Evolutionary conservation across 2,113 vertebrate genomes (phyloP).

Genomic region (Neofelis nebulosa): DNA sequence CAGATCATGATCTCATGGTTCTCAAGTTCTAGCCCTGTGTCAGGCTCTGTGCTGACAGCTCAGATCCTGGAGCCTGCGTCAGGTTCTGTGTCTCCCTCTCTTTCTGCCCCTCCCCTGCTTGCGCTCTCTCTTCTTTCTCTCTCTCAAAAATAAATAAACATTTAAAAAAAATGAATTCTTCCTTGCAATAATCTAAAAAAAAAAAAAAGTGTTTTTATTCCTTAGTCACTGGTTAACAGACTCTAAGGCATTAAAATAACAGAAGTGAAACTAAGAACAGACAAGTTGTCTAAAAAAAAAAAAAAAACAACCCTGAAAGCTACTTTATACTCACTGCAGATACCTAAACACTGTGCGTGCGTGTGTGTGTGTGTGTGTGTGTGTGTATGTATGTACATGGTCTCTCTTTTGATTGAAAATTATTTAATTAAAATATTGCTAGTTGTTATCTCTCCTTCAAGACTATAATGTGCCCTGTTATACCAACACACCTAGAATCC

Average conservation of each 20-base stretch:
- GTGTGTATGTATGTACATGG: not conserved
- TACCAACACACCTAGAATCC: not conserved
- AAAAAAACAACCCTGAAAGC: not conserved
- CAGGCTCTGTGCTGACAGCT: no score
- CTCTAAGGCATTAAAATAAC: not conserved
- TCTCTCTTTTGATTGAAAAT: not conserved
- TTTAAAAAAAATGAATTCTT: no score
- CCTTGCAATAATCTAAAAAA: no score
- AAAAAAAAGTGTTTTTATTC: conserved; percentile 24
- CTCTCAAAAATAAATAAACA: no score
- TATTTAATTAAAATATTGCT: not conserved
- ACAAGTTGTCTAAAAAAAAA: not conserved
- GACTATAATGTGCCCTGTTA: not conserved
- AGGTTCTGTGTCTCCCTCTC: no score
- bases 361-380: not conserved
- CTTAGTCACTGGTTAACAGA: conserved; percentile 24
- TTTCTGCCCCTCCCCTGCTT: no score
- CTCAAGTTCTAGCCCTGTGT: no score
- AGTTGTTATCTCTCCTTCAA: not conserved
- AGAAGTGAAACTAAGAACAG: conserved; percentile 21
- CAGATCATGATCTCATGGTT: no score
- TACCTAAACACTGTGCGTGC: no score
- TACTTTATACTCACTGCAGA: not conserved
- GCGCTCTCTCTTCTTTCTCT: no score
- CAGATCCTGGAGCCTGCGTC: no score